These are phyloP conservation scores for Achatina immaculata DNA, from an alignment of 1,140 invertebrate species.

Conservation along the genomic window DNA sequence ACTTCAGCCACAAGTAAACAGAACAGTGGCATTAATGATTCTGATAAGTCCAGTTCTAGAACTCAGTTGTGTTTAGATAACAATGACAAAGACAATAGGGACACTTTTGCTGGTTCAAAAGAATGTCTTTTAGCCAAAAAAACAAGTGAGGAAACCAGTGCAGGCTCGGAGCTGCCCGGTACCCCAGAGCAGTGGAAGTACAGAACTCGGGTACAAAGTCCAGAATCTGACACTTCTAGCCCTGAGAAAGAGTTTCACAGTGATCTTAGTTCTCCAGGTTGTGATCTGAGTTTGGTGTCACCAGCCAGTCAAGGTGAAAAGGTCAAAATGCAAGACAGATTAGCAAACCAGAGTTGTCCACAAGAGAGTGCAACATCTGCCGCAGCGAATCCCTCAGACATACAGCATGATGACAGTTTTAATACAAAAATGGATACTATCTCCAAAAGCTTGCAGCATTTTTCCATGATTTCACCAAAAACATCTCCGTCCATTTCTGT, in stretches of 20 bases:
- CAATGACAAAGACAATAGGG: no score
- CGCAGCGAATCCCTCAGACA: not conserved
- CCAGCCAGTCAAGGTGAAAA: not conserved
- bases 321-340: not conserved
- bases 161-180: not conserved
- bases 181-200: constrained; percentile 13
- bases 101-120: no score
- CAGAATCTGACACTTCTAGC: not conserved
- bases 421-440: constrained; percentile 27
- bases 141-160: no score
- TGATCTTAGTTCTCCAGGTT: not conserved
- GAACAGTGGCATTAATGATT: no score
- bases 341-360: not conserved
- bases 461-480: constrained; percentile 19
- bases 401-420: constrained; percentile 19
- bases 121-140: no score
- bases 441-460: not conserved
- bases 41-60: no score
- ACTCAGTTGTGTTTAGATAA: no score
- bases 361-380: not conserved
- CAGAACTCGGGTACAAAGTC: not conserved
- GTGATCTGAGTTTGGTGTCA: not conserved
- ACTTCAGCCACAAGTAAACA: no score
- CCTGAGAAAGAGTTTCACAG: not conserved
- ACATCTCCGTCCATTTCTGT: not conserved